Evolutionary conservation across 1,140 invertebrate genomes (phyloP), one percentile per base, ranked within the genome.

Genomic region (Coenobita brevimanus): DNA sequence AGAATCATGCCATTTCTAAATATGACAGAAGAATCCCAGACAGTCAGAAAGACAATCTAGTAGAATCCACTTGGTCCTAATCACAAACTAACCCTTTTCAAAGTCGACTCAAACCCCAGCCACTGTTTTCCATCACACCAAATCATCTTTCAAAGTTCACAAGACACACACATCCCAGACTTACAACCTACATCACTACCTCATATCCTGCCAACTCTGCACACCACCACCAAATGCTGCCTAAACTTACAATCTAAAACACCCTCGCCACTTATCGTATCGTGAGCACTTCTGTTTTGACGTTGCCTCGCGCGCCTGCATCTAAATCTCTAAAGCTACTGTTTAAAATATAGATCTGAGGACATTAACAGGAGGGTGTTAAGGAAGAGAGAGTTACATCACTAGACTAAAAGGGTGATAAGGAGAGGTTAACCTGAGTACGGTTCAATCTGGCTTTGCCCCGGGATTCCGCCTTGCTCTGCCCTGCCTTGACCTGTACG

Each of bases 301-400:
- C 46, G 17, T 50, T 8, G 17, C 17, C 46, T 17, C 17, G 46
- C 46, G 46, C 46, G 46, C 73, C 73, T 76, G 21, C 46, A 76
- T 76, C 73, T 76, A 76, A 76, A 43, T 43, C 4, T 76, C 73
- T 76, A 76, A n/a, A 76, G 73, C 73, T 76, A 76, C 46, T 76
- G 73, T 76, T n/a, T 76, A 76, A 76, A 76, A 76, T 76, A 76
- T 76, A 76, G 41, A 76, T 76, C 46, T 76, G 41, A 76, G 46
- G 73, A 76, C 46, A 76, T 76, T 76, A 76, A 76, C 73, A 76
- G 41, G 41, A 76, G 73, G 46, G 21, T 76, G 73, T 43, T 43
- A 43, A 76, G 46, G 73, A 21, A 43, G 73, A 43, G 27, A 76
- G 3, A 76, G 41, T 24, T 38, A 43, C 46, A 43, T 33, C n/a